Percentiles rank a stretch among this genome's conserved stretches.
phyloP scores from a whole-genome alignment of 1,140 invertebrate species.

The Papilio glaucus region DNA sequence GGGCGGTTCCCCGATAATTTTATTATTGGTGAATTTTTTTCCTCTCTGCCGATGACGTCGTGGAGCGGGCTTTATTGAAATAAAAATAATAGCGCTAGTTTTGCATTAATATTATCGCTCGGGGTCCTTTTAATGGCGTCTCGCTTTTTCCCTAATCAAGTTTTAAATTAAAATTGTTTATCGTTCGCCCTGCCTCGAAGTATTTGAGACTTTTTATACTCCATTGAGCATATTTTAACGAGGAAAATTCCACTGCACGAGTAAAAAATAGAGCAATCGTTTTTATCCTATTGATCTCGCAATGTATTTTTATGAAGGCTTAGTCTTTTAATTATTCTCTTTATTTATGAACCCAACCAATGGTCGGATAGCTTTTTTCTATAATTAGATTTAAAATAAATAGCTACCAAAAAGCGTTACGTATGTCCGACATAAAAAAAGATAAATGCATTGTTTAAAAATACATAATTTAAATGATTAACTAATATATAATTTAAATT shows the following conservation, averaged over 20 bases:
- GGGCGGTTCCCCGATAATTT: slow-evolving; percentile 76
- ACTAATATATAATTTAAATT: too few species aligned
- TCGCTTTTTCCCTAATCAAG: slow-evolving; percentile 35
- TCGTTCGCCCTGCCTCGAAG: slow-evolving; percentile 12
- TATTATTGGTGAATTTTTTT: slow-evolving; percentile 78
- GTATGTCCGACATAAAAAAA: neutral
- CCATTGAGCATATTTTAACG: slow-evolving; percentile 32
- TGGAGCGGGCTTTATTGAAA: slow-evolving; percentile 55
- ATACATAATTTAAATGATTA: too few species aligned
- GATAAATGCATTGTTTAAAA: neutral
- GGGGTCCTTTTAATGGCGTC: slow-evolving; percentile 46
- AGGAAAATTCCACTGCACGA: slow-evolving; percentile 22
- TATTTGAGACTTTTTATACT: slow-evolving; percentile 28
- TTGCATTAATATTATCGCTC: slow-evolving; percentile 44
- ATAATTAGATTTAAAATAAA: neutral
- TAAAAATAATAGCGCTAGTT: slow-evolving; percentile 68
- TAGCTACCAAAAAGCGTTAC: neutral
- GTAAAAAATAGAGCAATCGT: slow-evolving; percentile 13
- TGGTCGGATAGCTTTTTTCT: neutral
- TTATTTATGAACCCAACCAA: neutral
- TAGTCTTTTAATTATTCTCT: neutral
- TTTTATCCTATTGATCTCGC: neutral
- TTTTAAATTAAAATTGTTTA: slow-evolving; percentile 36
- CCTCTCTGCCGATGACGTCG: slow-evolving; percentile 63
- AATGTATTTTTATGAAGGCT: neutral